Evolutionary conservation across 1,140 invertebrate species (phyloP).

Genomic region (Mizuhopecten yessoensis): DNA sequence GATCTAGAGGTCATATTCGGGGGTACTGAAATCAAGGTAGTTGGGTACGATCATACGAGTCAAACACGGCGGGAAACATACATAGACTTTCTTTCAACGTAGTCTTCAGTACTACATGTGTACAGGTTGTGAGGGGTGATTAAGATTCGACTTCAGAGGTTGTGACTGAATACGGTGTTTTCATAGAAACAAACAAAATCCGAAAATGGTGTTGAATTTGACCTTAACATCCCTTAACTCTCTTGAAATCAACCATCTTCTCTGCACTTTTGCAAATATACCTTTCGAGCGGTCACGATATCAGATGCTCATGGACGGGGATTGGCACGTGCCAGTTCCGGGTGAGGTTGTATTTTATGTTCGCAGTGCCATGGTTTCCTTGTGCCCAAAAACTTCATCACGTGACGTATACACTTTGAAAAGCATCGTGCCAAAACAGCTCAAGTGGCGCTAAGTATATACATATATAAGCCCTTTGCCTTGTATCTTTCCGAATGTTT

Average conservation of each 20-base stretch:
- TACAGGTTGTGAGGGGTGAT: background rate
- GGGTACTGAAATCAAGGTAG: slow-evolving; percentile 86
- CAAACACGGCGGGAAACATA: slow-evolving; percentile 84
- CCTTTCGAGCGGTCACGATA: no score
- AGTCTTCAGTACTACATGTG: background rate
- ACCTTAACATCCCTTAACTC: background rate
- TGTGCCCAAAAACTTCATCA: background rate
- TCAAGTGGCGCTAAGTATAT: background rate
- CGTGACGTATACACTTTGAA: background rate
- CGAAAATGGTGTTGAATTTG: background rate
- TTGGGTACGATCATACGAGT: slow-evolving; percentile 85
- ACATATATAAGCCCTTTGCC: background rate
- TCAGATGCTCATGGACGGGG: background rate
- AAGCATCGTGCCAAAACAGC: background rate
- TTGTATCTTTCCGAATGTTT: background rate
- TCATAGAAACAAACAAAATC: no score
- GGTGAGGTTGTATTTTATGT: background rate
- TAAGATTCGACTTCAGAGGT: background rate
- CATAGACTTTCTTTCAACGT: slow-evolving; percentile 85
- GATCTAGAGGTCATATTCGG: slow-evolving; percentile 86
- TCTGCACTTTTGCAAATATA: background rate
- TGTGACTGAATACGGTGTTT: slow-evolving; percentile 33
- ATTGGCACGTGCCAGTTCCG: background rate
- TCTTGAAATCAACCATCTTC: background rate
- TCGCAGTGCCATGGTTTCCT: background rate